Evolutionary conservation across 2,113 vertebrate genomes (phyloP).

Genomic region (Ceyx cyanopectus): DNA sequence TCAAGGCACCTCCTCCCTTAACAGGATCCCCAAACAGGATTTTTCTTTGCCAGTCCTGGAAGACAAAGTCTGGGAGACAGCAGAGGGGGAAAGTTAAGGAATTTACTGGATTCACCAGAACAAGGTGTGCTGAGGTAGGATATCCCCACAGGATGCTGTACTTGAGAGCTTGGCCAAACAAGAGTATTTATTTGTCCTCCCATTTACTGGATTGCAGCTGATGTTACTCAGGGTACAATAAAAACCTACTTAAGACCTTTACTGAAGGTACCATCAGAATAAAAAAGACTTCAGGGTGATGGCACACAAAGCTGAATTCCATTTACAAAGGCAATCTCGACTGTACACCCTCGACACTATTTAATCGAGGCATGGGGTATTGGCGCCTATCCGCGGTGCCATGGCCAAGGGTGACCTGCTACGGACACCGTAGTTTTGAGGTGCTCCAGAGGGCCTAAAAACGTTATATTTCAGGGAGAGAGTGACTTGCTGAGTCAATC

Average conservation of each 20-base stretch:
- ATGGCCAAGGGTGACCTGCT: rapidly evolving
- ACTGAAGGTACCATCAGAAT: rapidly evolving
- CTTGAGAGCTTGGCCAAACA: neutral
- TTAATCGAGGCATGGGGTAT: too few species aligned
- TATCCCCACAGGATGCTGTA: too few species aligned
- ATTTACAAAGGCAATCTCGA: neutral
- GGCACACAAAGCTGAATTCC: too few species aligned
- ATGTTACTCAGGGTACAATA: rapidly evolving
- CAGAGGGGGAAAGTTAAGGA: neutral
- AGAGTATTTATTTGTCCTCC: neutral
- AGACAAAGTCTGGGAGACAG: neutral
- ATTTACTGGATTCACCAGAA: neutral
- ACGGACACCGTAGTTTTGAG: rapidly evolving
- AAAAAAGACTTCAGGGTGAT: rapidly evolving
- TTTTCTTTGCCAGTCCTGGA: neutral
- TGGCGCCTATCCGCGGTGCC: rapidly evolving
- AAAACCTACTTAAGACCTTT: neutral
- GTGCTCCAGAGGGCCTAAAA: neutral
- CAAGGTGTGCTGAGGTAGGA: rapidly evolving
- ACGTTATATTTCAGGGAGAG: rapidly evolving
- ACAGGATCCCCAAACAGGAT: neutral
- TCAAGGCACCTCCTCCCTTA: neutral
- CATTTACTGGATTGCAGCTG: neutral
- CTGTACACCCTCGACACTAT: rapidly evolving
- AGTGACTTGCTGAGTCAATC: neutral